Conservation (phyloP, 2,888 invertebrate species). For the Ypsolopha sequella region DNA sequence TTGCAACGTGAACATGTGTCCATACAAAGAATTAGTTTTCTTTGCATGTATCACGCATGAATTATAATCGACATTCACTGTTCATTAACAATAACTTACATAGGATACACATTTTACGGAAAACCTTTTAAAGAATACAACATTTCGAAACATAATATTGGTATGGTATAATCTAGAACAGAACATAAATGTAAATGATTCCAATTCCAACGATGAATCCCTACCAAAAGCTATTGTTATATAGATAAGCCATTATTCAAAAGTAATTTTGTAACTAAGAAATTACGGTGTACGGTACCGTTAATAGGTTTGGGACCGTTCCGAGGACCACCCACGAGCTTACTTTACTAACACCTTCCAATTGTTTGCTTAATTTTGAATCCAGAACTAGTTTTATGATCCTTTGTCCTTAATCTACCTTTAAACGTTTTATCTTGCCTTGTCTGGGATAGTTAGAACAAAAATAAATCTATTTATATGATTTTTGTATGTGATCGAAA, state of each 20-base stretch:
- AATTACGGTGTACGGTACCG: slow-evolving; percentile 5
- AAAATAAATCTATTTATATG: no score
- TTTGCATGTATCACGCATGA: no score
- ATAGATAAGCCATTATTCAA: not conserved
- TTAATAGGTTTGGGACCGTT: slow-evolving; percentile 3
- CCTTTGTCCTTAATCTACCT: not conserved
- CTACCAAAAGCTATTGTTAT: not conserved
- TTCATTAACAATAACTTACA: no score
- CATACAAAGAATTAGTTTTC: no score
- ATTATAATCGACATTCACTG: no score
- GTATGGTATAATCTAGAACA: slow-evolving; percentile 1
- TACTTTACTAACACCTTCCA: not conserved
- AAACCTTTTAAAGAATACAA: no score
- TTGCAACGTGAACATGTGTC: no score
- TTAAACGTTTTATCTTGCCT: not conserved
- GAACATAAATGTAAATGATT: no score
- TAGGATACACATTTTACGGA: no score
- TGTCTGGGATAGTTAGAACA: no score
- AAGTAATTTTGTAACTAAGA: not conserved
- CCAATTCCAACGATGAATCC: no score
- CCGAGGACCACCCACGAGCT: slow-evolving; percentile 7
- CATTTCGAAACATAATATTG: not conserved
- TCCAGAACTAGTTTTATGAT: slow-evolving; percentile 2
- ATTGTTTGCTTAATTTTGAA: slow-evolving; percentile 6
- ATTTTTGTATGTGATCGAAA: no score